phyloP scores from a whole-genome alignment of 2,797 vertebrate genomes.

The Manis javanica region DNA sequence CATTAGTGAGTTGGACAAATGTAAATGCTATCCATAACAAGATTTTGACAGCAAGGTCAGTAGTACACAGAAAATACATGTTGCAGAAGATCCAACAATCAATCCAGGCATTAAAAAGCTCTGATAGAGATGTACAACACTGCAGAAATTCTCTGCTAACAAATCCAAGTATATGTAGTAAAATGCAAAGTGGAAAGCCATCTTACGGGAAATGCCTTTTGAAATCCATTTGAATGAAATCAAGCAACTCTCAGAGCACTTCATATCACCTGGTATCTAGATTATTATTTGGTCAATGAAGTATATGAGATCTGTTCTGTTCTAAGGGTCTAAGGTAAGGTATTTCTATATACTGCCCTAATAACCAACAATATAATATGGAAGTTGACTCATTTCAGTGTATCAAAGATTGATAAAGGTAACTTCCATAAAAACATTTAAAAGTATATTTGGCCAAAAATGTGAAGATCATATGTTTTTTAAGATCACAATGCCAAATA shows the following conservation, averaged over 20 bases:
- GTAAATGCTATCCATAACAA: not conserved
- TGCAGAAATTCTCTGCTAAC: constrained; percentile 3
- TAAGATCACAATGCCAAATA: constrained; percentile 5
- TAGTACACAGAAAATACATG: not conserved
- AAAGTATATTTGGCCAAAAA: not conserved
- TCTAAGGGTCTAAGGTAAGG: not conserved
- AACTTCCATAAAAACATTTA: not conserved
- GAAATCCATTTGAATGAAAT: constrained; percentile 47
- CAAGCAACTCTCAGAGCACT: not conserved
- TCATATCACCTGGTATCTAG: not conserved
- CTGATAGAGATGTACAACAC: not conserved
- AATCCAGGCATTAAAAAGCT: constrained; percentile 36
- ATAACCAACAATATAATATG: not conserved
- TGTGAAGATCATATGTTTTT: constrained; percentile 24
- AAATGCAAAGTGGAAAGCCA: constrained; percentile 41
- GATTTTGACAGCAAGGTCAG: constrained; percentile 49
- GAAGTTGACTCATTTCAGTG: not conserved
- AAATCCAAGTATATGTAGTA: not conserved
- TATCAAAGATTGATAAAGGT: not conserved
- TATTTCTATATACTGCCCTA: not conserved
- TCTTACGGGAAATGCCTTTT: not conserved
- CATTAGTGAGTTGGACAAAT: constrained; percentile 21
- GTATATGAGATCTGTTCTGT: not conserved
- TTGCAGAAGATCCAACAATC: not conserved
- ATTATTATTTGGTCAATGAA: not conserved